These are phyloP conservation scores for Cydia amplana DNA, from an alignment of 1,140 invertebrate genomes.

Conservation along the genomic window DNA sequence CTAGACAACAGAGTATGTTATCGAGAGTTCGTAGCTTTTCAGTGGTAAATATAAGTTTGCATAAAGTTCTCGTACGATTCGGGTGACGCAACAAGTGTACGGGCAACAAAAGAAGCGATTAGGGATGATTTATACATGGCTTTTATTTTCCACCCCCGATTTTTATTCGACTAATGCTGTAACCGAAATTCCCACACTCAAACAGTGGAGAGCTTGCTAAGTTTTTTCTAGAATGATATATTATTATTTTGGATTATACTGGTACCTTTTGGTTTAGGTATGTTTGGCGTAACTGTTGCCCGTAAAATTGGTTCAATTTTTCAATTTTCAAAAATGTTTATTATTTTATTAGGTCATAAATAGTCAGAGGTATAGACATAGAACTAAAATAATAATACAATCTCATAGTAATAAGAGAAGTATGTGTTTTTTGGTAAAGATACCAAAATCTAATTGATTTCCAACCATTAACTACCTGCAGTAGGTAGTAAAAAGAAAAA, in stretches of 20 bases:
- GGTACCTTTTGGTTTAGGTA: neutral
- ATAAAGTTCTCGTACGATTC: constrained; percentile 45
- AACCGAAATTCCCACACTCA: constrained; percentile 75
- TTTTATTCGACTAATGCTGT: constrained; percentile 57
- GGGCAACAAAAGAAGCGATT: constrained; percentile 66
- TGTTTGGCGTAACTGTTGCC: too few relatives aligned
- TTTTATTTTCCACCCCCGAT: constrained; percentile 72
- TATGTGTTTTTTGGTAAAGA: too few relatives aligned
- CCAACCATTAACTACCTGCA: too few relatives aligned
- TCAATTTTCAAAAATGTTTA: too few relatives aligned
- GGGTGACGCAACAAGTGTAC: constrained; percentile 71
- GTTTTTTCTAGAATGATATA: constrained; percentile 41
- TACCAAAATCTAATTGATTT: too few relatives aligned
- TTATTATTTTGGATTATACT: constrained; percentile 8
- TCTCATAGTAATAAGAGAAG: too few relatives aligned
- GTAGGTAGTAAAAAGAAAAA: too few relatives aligned
- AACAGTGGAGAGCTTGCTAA: constrained; percentile 37
- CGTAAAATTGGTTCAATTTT: too few relatives aligned
- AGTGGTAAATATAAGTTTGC: constrained; percentile 38
- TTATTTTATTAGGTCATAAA: too few relatives aligned
- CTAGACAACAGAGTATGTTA: neutral
- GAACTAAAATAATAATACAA: too few relatives aligned
- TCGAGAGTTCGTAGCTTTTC: neutral
- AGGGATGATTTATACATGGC: constrained; percentile 74
- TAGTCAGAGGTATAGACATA: too few relatives aligned